These are phyloP conservation scores for Sus cebifrons DNA, from an alignment of 2,797 vertebrate genomes.

Conservation along the genomic window DNA sequence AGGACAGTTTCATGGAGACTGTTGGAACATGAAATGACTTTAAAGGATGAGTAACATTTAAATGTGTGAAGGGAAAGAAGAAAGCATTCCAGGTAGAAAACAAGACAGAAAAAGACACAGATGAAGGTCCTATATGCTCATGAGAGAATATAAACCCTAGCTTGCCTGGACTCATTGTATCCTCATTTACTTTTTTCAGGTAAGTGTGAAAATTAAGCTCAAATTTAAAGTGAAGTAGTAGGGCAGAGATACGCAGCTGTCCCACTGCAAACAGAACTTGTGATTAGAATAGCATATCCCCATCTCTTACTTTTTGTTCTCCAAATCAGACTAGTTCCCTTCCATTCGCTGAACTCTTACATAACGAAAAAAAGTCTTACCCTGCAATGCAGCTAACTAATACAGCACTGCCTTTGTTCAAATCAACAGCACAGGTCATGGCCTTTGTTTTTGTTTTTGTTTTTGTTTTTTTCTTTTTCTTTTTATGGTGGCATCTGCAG, in stretches of 20 bases:
- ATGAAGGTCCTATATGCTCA: background rate
- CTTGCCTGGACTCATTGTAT: background rate
- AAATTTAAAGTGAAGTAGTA: constrained; percentile 27
- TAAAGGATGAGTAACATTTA: constrained; percentile 4
- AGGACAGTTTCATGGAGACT: background rate
- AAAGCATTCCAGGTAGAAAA: background rate
- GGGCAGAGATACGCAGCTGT: background rate
- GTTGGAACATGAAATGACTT: constrained; percentile 3
- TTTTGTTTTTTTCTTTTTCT: no score
- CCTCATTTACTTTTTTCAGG: background rate
- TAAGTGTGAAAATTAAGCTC: background rate
- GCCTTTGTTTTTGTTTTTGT: background rate
- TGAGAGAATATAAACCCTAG: background rate
- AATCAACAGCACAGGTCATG: background rate
- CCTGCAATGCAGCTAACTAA: background rate
- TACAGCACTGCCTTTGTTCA: background rate
- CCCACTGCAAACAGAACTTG: background rate
- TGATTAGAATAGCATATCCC: background rate
- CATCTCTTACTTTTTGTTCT: background rate
- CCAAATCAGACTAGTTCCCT: background rate
- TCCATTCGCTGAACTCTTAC: background rate
- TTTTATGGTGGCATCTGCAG: no score
- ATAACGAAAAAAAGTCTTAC: background rate
- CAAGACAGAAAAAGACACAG: background rate
- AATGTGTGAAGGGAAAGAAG: background rate